Evolutionary conservation across 92 coral and sea anemone genomes (phyloP).

Genomic region (Porites cylindrica): DNA sequence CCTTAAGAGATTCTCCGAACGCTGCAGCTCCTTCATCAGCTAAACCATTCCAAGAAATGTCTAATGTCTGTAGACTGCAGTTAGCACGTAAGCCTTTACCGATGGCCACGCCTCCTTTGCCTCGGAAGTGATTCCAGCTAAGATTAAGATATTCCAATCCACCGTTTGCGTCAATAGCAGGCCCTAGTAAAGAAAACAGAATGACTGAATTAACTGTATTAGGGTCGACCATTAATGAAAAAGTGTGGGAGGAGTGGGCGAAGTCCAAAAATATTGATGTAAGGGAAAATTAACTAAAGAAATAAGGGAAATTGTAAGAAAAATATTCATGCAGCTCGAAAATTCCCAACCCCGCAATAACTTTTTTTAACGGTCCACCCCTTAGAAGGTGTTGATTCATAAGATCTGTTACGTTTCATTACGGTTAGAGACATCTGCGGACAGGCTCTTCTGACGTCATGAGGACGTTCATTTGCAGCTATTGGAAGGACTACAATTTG

Average conservation of each 20-base stretch:
- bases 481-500: no score
- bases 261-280: not conserved
- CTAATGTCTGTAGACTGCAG: constrained; percentile 73
- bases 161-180: constrained; percentile 86
- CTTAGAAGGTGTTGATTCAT: no score
- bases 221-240: not conserved
- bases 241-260: no score
- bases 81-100: constrained; percentile 90
- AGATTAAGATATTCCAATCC: constrained; percentile 83
- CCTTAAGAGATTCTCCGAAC: constrained; percentile 87
- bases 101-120: constrained; percentile 89
- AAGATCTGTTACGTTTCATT: no score
- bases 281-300: no score
- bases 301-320: no score
- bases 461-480: no score
- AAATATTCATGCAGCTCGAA: no score
- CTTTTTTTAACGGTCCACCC: no score
- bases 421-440: no score
- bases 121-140: constrained; percentile 96
- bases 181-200: constrained; percentile 58
- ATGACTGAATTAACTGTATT: not conserved
- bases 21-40: constrained; percentile 97
- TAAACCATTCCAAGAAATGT: constrained; percentile 96
- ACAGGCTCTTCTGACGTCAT: no score
- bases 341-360: no score